Evolutionary conservation across 1,140 invertebrate species (phyloP).

Genomic region (Psix sp.): DNA sequence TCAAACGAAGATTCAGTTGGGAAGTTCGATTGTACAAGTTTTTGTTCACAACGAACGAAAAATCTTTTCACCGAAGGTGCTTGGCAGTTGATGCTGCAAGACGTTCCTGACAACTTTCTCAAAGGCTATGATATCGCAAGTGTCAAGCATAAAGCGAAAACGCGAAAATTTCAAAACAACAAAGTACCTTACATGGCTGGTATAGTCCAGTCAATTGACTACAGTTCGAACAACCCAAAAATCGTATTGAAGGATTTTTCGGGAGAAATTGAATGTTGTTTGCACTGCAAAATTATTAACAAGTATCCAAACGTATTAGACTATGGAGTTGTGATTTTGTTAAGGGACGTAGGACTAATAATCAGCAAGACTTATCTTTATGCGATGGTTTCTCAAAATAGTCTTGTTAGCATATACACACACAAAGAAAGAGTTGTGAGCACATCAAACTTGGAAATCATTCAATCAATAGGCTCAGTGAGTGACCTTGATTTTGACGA

Average conservation of each 20-base stretch:
- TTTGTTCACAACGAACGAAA: constrained; percentile 72
- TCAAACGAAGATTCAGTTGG: constrained; percentile 12
- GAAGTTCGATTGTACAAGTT: constrained; percentile 44
- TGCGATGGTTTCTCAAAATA: constrained; percentile 65
- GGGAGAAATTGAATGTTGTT: constrained; percentile 66
- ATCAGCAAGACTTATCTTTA: constrained; percentile 63
- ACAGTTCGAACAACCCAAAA: constrained; percentile 66
- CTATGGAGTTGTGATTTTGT: constrained; percentile 65
- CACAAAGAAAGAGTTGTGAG: constrained; percentile 60
- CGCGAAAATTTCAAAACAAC: constrained; percentile 46
- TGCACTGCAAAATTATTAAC: constrained; percentile 67
- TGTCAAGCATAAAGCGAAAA: constrained; percentile 61
- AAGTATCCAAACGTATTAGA: constrained; percentile 69
- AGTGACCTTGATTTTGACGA: constrained; percentile 11
- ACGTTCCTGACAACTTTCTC: constrained; percentile 66
- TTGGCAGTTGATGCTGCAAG: constrained; percentile 70
- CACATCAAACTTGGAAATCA: constrained; percentile 43
- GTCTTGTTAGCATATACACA: constrained; percentile 69
- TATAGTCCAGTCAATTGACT: constrained; percentile 68
- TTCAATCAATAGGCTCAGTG: constrained; percentile 20
- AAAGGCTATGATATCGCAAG: constrained; percentile 65
- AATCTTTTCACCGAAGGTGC: constrained; percentile 68
- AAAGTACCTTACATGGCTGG: constrained; percentile 69
- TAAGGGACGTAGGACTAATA: constrained; percentile 65
- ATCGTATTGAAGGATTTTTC: constrained; percentile 70